Base-by-base conservation (phyloP, 2,888 invertebrate species). In the Tetranychus piercei region DNA sequence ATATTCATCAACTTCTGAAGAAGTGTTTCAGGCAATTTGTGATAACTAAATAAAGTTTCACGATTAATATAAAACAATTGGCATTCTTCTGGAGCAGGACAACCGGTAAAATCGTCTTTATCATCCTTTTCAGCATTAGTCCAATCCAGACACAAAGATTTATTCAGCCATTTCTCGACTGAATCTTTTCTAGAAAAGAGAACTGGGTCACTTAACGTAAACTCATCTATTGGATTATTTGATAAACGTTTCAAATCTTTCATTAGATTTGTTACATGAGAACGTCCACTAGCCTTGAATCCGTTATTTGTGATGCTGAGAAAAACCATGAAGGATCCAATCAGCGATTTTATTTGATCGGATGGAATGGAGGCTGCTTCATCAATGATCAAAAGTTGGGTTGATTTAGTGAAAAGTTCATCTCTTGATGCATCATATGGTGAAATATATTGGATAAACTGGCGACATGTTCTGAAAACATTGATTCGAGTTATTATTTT, bases 301-400 rank as follows among this genome's bases (percentile, higher is more conserved):
- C 99, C 97, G 80, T 95, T 92, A 69, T 97, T 91, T 0, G 99
- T 99, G 0, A 97, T 97, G 0, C 99, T 89, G 81, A 99, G 87
- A 81, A 99, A 92, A 11, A 94, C 91, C 64, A 97, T 86, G 80
- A 95, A 95, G 0, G 95, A 93, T 0, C 90, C 91, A 75, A 92
- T 85, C 82, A 96, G 89, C 1, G 88, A 87, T 78, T 92, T 90
- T 0, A 99, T 95, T 79, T 91, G 87, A 0, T 91, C 90, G 75
- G 99, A 84, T 0, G 99, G 99, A 79, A 99, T 99, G 9, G 99
- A 99, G 0, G 99, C 99, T 1, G 99, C 99, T 83, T 99, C 99
- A 83, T 99, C 99, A 75, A 99, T 95, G 0, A 97, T 88, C 55
- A 99, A 86, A 66, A 99, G 83, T 83, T 99, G 97, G 0, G 96